Evolutionary conservation across 2,888 invertebrate species (phyloP), one percentile per base, ranked within the genome.

Genomic region (Blomia tropicalis): DNA sequence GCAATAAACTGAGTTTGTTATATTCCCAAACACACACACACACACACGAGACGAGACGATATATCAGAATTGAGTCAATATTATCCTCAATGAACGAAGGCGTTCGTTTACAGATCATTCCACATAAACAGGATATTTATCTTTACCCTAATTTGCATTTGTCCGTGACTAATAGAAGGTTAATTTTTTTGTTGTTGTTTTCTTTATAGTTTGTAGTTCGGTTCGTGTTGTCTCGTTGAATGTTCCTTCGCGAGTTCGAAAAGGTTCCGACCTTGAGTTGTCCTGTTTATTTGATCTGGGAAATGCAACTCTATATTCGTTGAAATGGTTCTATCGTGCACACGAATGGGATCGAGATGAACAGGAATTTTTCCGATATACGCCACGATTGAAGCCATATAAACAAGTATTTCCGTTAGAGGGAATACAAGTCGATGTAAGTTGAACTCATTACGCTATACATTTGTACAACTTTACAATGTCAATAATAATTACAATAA

Each of bases 351-450:
- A 58, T 58, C 22, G 14, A 22, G 59, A 58, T 22, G 59, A 58
- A 41, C 59, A 58, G 25, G 62, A 62, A 32, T 62, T 62, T 44
- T 62, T 58, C 31, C 43, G 59, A 17, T 62, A 58, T 36, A 36
- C 44, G 11, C 62, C 62, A 2, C 29, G 22, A 29, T 19, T 27
- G 11, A 47, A 59, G 17, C 43, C 43, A 41, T n/a, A 44, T 23
- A 59, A 32, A 4, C 43, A 43, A 36, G 23, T 29, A 4, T 62
- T 62, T 22, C 36, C 60, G 4, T 27, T 59, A 19, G 30, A 25
- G 4, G 58, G 59, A 43, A 43, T 43, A 22, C 43, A 62, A n/a
- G 62, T 62, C 4, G 31, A 62, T 59, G 62, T 62, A 62, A 59
- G 56, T 60, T 7, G 17, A 17, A 19, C 14, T n/a, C n/a, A n/a